Base-by-base conservation (phyloP, 1,140 invertebrate genomes). In the Oryctes rhinoceros region DNA sequence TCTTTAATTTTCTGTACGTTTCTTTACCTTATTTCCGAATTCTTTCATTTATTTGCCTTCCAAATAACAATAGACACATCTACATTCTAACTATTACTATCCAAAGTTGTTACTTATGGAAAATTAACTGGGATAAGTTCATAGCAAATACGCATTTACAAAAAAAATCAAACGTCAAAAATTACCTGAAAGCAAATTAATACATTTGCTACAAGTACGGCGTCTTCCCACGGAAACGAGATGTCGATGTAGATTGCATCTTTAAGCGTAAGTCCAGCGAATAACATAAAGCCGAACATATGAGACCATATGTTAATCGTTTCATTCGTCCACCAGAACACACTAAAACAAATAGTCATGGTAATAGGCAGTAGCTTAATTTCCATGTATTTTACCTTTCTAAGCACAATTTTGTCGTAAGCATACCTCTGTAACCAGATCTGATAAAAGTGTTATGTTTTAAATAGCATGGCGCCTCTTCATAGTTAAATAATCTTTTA, bases 241-340 rank as follows among this genome's bases (percentile, higher is more conserved):
- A 94, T 92, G 83, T 94, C 94, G 24, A 96, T 90, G 81, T 95
- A 89, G 82, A 94, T 92, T 59, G 96, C 90, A 86, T 97, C 96
- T 84, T 97, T 95, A 53, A 97, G 90, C 9, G 96, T 95, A 76
- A 98, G 88, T 20, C 92, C 92, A 20, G 96, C 88, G 83, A 99
- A 96, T 10, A 98, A 88, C 85, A 97, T 92, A 90, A 97, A 98
- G 9, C 97, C 97, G 81, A 97, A 92, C 82, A 99, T 90, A 88
- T 99, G 97, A 78, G 95, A 97, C 97, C 97, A 99, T 86, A 99
- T 98, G 85, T 99, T 99, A 82, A 99, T 92, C 4, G 97, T 98
- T 88, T 99, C 97, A 86, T 99, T 99, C 18, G 95, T 98, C 96
- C 97, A 97, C 92, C 96, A 96, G 89, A 98, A 97, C 86, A 97